phyloP scores from a whole-genome alignment of 1,140 invertebrate species.

The Chlorops oryzae region DNA sequence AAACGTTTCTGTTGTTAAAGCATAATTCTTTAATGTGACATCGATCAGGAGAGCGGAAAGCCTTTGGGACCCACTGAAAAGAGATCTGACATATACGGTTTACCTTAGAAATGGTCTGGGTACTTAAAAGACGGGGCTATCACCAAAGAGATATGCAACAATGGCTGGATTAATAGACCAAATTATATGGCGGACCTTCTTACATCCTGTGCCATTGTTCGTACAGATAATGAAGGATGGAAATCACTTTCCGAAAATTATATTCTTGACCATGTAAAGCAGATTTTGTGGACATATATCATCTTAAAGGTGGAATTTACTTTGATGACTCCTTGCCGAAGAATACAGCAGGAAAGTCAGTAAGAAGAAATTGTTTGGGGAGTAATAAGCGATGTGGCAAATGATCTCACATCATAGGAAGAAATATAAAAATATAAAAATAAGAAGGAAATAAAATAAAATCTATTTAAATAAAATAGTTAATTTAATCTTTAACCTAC shows the following conservation, averaged over 20 bases:
- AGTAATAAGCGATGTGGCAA: no score
- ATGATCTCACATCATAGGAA: no score
- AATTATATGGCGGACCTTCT: slow-evolving; percentile 50
- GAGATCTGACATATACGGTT: slow-evolving; percentile 56
- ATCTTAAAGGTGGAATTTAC: slow-evolving; percentile 57
- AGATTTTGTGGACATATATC: slow-evolving; percentile 62
- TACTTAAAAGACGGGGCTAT: slow-evolving; percentile 55
- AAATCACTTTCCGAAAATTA: slow-evolving; percentile 54
- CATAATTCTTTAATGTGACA: no score
- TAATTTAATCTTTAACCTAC: no score
- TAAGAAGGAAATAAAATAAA: no score
- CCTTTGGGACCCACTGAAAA: slow-evolving; percentile 33
- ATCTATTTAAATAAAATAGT: no score
- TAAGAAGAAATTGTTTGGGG: slow-evolving; percentile 57
- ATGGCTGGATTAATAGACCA: slow-evolving; percentile 61
- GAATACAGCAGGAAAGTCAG: slow-evolving; percentile 62
- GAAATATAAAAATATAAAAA: no score
- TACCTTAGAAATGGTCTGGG: slow-evolving; percentile 51
- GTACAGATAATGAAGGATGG: slow-evolving; percentile 37
- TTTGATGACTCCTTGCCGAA: slow-evolving; percentile 59
- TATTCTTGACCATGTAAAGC: slow-evolving; percentile 55
- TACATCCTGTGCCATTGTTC: slow-evolving; percentile 35
- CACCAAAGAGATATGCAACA: slow-evolving; percentile 56
- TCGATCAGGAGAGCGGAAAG: slow-evolving; percentile 32
- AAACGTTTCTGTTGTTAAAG: no score